A percentile compares a stretch with the other conserved stretches of the same genome.
Evolutionary conservation across 2,888 invertebrate genomes (phyloP).

Genomic region (Halictus quadricinctus): DNA sequence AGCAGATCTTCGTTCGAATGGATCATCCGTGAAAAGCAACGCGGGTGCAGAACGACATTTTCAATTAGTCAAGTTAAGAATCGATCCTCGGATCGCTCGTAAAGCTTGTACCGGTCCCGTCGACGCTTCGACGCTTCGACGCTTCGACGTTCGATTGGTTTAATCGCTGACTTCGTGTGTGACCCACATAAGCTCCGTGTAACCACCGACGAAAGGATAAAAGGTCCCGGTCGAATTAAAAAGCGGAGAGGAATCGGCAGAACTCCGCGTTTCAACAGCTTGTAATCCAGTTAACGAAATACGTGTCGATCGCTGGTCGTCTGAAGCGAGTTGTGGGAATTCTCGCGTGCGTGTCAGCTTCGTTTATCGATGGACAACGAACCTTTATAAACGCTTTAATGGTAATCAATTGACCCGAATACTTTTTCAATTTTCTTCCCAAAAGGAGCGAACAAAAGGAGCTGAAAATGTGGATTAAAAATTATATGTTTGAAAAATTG

Average conservation of each 20-base stretch:
- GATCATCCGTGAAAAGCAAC: slow-evolving; percentile 7
- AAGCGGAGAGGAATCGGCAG: not conserved
- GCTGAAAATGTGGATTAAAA: too few species aligned
- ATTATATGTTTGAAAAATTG: too few species aligned
- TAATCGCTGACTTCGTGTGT: slow-evolving; percentile 5
- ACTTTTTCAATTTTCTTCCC: not conserved
- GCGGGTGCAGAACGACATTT: slow-evolving; percentile 17
- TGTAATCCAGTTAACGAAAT: not conserved
- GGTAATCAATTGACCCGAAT: not conserved
- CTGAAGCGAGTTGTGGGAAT: not conserved
- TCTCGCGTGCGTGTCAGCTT: not conserved
- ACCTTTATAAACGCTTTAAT: not conserved
- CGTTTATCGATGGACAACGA: not conserved
- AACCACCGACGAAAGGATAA: slow-evolving; percentile 7
- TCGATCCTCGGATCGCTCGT: slow-evolving; percentile 10
- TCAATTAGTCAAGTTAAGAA: slow-evolving; percentile 33
- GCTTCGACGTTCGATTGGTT: slow-evolving; percentile 23
- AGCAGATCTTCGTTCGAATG: slow-evolving; percentile 3
- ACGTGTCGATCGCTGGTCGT: not conserved
- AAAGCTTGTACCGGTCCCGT: slow-evolving; percentile 26
- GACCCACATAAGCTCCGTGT: slow-evolving; percentile 36
- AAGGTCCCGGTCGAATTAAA: not conserved
- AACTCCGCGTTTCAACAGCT: not conserved
- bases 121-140: slow-evolving; percentile 20
- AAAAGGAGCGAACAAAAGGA: not conserved